phyloP scores from a whole-genome alignment of 2,113 vertebrate species.

The Gymnogyps californianus region DNA sequence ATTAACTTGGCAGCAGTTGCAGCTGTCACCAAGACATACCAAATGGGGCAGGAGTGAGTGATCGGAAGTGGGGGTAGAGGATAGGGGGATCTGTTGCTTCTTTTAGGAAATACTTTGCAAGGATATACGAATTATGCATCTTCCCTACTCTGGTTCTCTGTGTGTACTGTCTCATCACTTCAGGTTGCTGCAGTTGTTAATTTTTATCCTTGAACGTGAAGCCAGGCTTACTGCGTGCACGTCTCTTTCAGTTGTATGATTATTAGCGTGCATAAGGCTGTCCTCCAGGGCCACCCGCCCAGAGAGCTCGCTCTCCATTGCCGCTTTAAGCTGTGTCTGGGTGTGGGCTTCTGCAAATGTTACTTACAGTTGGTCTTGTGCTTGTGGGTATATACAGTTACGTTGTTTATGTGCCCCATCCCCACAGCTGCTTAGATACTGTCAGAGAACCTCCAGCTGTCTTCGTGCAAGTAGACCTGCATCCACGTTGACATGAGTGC shows the following conservation, averaged over 20 bases:
- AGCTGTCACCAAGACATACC: neutral
- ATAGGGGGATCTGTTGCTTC: neutral
- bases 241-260: fast-evolving
- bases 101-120: neutral
- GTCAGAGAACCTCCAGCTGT: neutral
- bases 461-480: fast-evolving
- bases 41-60: neutral
- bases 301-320: fast-evolving
- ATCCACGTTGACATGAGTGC: fast-evolving
- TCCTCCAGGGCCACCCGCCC: neutral
- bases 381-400: neutral
- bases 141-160: fast-evolving
- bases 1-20: neutral
- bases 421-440: neutral
- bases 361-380: neutral
- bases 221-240: neutral
- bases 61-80: neutral
- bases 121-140: fast-evolving
- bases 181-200: neutral
- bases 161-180: neutral
- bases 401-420: neutral
- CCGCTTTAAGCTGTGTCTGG: neutral
- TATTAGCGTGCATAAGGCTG: neutral
- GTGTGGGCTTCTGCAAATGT: neutral
- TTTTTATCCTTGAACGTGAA: neutral